These are phyloP conservation scores for Nomada hirtipes DNA, from an alignment of 2,888 invertebrate species.

Conservation along the genomic window DNA sequence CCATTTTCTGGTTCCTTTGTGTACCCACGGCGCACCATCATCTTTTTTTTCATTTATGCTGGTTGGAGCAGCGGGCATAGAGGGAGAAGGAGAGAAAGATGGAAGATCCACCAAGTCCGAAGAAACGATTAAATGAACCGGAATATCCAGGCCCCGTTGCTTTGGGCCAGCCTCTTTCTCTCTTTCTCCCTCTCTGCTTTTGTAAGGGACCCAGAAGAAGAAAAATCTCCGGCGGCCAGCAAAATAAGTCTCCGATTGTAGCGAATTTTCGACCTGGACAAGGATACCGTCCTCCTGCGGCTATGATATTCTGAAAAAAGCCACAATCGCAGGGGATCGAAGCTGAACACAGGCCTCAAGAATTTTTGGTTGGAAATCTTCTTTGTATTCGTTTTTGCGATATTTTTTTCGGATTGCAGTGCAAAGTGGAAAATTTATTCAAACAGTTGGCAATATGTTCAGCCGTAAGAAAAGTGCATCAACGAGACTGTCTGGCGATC, in stretches of 20 bases:
- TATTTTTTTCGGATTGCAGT: background rate
- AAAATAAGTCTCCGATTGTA: conserved; percentile 51
- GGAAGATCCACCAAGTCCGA: conserved; percentile 67
- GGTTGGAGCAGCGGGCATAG: conserved; percentile 10
- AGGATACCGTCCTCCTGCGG: background rate
- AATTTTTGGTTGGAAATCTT: background rate
- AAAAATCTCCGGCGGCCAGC: conserved; percentile 42
- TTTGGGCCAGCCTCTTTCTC: conserved; percentile 61
- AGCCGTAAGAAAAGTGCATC: background rate
- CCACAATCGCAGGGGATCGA: background rate
- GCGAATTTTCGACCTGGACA: conserved; percentile 52
- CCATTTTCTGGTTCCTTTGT: conserved; percentile 37
- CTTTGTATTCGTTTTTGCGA: background rate
- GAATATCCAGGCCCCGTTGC: conserved; percentile 80
- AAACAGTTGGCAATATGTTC: background rate
- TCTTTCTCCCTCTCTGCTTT: conserved; percentile 32
- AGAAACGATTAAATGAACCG: conserved; percentile 80
- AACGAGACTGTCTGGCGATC: background rate
- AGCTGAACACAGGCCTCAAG: background rate
- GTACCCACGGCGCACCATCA: conserved; percentile 14
- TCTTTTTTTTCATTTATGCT: conserved; percentile 28
- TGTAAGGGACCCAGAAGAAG: conserved; percentile 17
- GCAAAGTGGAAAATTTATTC: background rate
- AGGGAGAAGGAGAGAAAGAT: conserved; percentile 10
- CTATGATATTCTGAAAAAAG: background rate